Evolutionary conservation across 64 coral and sea anemone genomes (phyloP).

Genomic region (Montipora efflorescens): DNA sequence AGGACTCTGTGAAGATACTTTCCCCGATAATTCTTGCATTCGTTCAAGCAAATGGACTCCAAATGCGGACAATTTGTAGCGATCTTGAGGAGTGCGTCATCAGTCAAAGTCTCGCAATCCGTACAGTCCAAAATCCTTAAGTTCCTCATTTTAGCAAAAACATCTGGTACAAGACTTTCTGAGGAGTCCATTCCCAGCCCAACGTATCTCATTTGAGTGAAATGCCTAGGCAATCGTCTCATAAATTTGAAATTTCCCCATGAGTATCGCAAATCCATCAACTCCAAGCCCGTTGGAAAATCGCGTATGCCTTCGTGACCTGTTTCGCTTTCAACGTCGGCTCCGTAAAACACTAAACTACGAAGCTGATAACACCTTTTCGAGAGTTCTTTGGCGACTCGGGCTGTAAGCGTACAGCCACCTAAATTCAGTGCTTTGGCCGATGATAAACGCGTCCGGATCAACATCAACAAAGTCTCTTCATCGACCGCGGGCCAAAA

Average conservation of each 20-base stretch:
- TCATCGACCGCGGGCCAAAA: conserved; percentile 76
- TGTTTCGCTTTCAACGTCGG: conserved; percentile 78
- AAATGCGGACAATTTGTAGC: conserved; percentile 89
- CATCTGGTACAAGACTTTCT: conserved; percentile 86
- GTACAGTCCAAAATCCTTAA: conserved; percentile 94
- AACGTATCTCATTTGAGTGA: conserved; percentile 94
- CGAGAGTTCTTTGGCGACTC: conserved; percentile 93
- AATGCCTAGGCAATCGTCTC: conserved; percentile 96
- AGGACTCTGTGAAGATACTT: conserved; percentile 85
- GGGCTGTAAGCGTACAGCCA: conserved; percentile 84
- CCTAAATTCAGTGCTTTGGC: conserved; percentile 92
- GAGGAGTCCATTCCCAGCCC: conserved; percentile 93
- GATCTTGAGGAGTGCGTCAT: conserved; percentile 91
- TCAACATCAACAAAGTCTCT: conserved; percentile 97
- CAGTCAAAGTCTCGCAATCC: conserved; percentile 84
- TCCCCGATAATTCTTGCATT: conserved; percentile 97
- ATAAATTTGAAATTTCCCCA: conserved; percentile 98
- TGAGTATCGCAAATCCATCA: conserved; percentile 97
- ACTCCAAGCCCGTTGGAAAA: conserved; percentile 93
- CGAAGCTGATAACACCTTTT: conserved; percentile 84
- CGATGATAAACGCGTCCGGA: conserved; percentile 92
- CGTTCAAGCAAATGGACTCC: conserved; percentile 98
- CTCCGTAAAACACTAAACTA: conserved; percentile 84
- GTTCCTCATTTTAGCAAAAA: conserved; percentile 95
- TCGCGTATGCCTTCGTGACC: conserved; percentile 90